Conservation (phyloP, 37 sponge, comb jelly and placozoan species). For the Cladorhizidae sp. region DNA sequence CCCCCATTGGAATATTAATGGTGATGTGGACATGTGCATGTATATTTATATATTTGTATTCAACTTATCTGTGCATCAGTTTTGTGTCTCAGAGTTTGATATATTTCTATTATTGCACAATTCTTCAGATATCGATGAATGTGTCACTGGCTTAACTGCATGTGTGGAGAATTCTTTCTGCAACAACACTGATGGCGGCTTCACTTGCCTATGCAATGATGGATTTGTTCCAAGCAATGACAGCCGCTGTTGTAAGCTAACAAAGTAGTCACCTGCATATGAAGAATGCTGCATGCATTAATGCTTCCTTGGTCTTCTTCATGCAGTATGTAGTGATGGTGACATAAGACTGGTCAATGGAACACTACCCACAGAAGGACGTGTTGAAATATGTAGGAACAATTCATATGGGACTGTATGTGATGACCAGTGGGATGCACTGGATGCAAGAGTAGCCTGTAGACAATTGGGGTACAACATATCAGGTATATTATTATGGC, state of each 20-base stretch:
- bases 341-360: constrained; percentile 27
- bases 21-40: no score
- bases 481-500: neutral
- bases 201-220: constrained; percentile 21
- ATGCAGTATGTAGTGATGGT: constrained; percentile 16
- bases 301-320: neutral
- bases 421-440: constrained; percentile 40
- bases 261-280: no score
- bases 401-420: constrained; percentile 49
- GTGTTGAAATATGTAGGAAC: constrained; percentile 34
- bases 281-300: neutral
- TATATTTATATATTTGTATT: no score
- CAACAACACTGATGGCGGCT: constrained; percentile 35
- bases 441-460: constrained; percentile 47
- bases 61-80: no score
- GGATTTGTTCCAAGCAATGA: constrained; percentile 29
- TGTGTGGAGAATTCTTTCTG: constrained; percentile 28
- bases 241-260: neutral
- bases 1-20: no score
- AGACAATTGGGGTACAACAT: constrained; percentile 15
- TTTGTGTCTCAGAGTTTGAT: no score
- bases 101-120: neutral
- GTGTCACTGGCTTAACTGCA: neutral
- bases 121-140: constrained; percentile 40
- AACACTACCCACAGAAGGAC: neutral